A percentile compares a stretch with the other conserved stretches of the same genome.
Conservation (phyloP, 2,797 vertebrate genomes). For the Botia almorhae region DNA sequence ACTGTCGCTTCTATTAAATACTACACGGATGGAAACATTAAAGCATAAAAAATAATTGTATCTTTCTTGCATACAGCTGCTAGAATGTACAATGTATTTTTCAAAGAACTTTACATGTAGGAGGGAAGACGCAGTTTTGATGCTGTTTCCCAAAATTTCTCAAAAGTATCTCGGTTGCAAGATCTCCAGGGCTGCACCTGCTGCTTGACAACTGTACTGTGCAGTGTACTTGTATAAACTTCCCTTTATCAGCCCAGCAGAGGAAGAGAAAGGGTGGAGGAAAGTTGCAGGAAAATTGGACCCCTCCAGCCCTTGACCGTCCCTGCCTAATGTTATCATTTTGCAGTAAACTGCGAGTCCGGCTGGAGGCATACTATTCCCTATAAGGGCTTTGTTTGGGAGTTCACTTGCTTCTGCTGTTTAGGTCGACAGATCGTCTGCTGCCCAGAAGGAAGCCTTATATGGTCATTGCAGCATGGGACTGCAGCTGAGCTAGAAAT, state of each 20-base stretch:
- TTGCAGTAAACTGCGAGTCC: slow-evolving; percentile 79
- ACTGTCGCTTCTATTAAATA: neutral
- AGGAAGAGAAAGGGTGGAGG: slow-evolving; percentile 23
- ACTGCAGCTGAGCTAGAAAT: slow-evolving; percentile 65
- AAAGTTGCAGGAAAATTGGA: slow-evolving; percentile 35
- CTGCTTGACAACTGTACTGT: neutral
- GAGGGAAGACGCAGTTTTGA: neutral
- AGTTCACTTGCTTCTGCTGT: slow-evolving; percentile 89
- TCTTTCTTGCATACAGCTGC: neutral
- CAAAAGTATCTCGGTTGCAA: neutral
- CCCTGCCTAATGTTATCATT: slow-evolving; percentile 79
- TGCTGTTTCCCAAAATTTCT: neutral
- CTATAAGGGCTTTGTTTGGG: slow-evolving; percentile 99
- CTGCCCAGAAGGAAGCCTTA: slow-evolving; percentile 90
- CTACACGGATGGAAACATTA: too few relatives aligned
- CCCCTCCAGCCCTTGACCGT: slow-evolving; percentile 60
- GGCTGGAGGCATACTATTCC: slow-evolving; percentile 86
- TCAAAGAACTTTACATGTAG: neutral
- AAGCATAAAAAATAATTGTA: too few relatives aligned
- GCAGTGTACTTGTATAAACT: slow-evolving; percentile 26
- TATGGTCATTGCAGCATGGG: slow-evolving; percentile 87
- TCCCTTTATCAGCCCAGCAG: slow-evolving; percentile 25
- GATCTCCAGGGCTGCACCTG: slow-evolving; percentile 36
- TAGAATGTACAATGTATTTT: neutral
- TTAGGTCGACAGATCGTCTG: slow-evolving; percentile 80